Evolutionary conservation across 2,113 vertebrate genomes (phyloP).

Genomic region (Dipodomys stephensi): DNA sequence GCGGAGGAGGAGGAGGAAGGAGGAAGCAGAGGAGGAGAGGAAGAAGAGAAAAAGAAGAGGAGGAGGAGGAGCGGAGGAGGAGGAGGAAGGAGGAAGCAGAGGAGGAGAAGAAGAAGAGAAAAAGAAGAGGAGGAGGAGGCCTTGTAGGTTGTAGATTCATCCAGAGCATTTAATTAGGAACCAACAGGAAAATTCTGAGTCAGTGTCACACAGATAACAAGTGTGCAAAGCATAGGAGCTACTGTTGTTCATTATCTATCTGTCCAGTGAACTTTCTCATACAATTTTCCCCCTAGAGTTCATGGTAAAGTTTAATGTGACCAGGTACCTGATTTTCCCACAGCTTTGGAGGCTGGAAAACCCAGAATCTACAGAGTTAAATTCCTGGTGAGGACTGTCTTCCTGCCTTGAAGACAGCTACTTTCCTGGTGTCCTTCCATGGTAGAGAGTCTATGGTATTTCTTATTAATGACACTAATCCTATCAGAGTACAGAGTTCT

Average conservation of each 20-base stretch:
- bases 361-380: not conserved
- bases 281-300: not conserved
- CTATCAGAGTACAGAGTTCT: not conserved
- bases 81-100: no score
- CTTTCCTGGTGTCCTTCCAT: not conserved
- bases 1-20: no score
- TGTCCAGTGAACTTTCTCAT: not conserved
- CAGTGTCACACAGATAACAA: not conserved
- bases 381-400: not conserved
- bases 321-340: not conserved
- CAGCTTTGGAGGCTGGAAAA: not conserved
- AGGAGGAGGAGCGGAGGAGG: no score
- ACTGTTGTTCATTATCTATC: not conserved
- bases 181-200: not conserved
- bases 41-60: no score
- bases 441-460: not conserved
- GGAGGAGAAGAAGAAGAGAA: no score
- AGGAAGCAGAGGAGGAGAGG: no score
- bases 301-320: not conserved
- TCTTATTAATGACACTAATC: not conserved
- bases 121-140: no score
- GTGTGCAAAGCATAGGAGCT: not conserved
- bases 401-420: not conserved
- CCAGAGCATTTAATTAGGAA: not conserved
- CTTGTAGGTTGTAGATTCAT: not conserved